A percentile compares a stretch with the other conserved stretches of the same genome.
Conservation (phyloP, 2,888 invertebrate genomes). For the Drosophila mettleri region DNA sequence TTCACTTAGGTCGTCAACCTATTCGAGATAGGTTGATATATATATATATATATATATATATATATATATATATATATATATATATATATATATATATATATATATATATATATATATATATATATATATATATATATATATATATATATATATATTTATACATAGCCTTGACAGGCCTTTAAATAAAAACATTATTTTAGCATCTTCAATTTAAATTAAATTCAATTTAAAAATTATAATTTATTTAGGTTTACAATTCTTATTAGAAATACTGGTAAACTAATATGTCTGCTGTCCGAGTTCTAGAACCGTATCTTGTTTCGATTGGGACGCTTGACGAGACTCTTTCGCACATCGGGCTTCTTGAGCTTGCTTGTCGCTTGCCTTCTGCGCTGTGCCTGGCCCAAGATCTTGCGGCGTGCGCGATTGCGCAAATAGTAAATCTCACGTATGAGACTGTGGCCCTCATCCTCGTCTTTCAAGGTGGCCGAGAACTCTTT, state of each 20-base stretch:
- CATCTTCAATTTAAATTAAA: not conserved
- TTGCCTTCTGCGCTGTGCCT: conserved; percentile 47
- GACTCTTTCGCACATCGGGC: conserved; percentile 55
- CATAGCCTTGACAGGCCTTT: no score
- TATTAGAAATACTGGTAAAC: conserved; percentile 21
- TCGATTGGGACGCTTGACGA: conserved; percentile 70
- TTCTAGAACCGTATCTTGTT: conserved; percentile 68
- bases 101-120: no score
- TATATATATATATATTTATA: no score
- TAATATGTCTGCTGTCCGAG: not conserved
- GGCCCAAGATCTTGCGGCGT: conserved; percentile 31
- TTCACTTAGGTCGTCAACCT: no score
- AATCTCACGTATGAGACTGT: conserved; percentile 74
- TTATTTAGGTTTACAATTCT: conserved; percentile 1
- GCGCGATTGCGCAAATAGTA: conserved; percentile 72
- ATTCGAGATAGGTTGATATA: no score
- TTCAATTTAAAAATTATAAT: conserved; percentile 1
- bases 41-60: no score
- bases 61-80: no score
- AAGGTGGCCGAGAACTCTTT: conserved; percentile 82
- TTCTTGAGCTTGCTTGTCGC: conserved; percentile 37
- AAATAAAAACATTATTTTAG: no score
- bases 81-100: no score
- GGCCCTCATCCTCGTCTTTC: conserved; percentile 77
- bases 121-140: no score